Percentiles rank a stretch among this genome's conserved stretches.
Evolutionary conservation across 2,113 vertebrate genomes (phyloP).

Genomic region (Tylochromis polylepis): DNA sequence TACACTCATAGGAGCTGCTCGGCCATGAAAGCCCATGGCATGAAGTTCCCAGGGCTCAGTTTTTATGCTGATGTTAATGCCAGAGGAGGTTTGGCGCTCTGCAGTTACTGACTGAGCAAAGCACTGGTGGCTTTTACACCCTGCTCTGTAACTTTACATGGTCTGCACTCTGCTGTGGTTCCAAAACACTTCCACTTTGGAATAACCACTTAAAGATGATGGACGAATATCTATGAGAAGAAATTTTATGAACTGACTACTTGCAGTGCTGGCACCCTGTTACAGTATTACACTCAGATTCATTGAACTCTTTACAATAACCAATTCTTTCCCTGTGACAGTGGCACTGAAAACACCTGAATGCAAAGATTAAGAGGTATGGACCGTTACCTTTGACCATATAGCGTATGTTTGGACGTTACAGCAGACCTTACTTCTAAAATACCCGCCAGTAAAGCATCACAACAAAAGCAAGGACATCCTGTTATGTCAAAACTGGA

Average conservation of each 20-base stretch:
- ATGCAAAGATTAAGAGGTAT: not conserved
- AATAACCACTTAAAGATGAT: not conserved
- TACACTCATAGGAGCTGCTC: not conserved
- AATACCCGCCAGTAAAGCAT: not conserved
- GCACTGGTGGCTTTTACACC: not conserved
- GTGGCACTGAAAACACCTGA: not conserved
- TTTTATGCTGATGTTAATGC: not conserved
- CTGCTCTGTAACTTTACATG: not conserved
- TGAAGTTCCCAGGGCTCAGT: not conserved
- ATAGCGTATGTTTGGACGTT: not conserved
- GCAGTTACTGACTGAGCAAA: not conserved
- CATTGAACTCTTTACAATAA: not conserved
- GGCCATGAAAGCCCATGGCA: not conserved
- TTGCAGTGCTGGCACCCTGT: not conserved
- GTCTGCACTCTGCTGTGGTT: not conserved
- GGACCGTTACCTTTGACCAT: not conserved
- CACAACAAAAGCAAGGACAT: not conserved
- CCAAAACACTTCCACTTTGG: not conserved
- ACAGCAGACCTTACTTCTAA: not conserved
- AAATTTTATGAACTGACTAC: not conserved
- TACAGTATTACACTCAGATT: not conserved
- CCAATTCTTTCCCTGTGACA: not conserved
- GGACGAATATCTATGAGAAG: not conserved
- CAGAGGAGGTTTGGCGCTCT: not conserved
- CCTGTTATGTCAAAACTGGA: not conserved